Evolutionary conservation across 64 coral and sea anemone genomes (phyloP).

Genomic region (Montipora sp.): DNA sequence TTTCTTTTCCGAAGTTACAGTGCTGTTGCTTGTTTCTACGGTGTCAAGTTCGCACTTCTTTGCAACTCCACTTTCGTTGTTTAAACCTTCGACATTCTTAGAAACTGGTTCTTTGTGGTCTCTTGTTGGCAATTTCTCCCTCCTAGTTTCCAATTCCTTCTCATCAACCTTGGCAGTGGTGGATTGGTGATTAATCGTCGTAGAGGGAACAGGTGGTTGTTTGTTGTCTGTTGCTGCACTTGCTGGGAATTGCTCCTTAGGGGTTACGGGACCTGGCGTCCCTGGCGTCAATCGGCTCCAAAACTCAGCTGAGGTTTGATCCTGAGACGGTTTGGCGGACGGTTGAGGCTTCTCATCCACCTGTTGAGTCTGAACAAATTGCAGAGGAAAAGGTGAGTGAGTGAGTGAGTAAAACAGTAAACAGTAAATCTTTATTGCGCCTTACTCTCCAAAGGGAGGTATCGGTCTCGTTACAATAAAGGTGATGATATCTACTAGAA

Average conservation of each 20-base stretch:
- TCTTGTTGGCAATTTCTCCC: neutral
- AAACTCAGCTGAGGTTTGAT: constrained; percentile 55
- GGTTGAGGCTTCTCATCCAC: neutral
- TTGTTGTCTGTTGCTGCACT: constrained; percentile 13
- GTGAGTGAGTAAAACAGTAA: too few species aligned
- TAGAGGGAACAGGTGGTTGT: neutral
- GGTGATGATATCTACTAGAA: too few species aligned
- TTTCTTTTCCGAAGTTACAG: neutral
- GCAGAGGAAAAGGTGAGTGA: neutral
- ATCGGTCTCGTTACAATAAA: too few species aligned
- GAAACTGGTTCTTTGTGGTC: neutral
- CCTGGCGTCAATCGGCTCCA: constrained; percentile 57
- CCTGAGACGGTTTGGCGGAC: constrained; percentile 15
- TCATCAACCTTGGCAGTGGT: constrained; percentile 1
- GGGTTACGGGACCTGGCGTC: neutral
- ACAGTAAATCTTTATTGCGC: too few species aligned
- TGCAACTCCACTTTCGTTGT: neutral
- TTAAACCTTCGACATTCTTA: neutral
- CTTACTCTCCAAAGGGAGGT: too few species aligned
- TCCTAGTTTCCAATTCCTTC: constrained; percentile 10
- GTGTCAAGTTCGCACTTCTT: neutral
- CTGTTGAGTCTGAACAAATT: constrained; percentile 1
- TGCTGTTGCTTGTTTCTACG: neutral
- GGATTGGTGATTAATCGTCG: neutral
- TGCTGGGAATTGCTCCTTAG: neutral